These are phyloP conservation scores for Lepisosteus osseus DNA, from an alignment of 2,113 vertebrate species.

Conservation along the genomic window DNA sequence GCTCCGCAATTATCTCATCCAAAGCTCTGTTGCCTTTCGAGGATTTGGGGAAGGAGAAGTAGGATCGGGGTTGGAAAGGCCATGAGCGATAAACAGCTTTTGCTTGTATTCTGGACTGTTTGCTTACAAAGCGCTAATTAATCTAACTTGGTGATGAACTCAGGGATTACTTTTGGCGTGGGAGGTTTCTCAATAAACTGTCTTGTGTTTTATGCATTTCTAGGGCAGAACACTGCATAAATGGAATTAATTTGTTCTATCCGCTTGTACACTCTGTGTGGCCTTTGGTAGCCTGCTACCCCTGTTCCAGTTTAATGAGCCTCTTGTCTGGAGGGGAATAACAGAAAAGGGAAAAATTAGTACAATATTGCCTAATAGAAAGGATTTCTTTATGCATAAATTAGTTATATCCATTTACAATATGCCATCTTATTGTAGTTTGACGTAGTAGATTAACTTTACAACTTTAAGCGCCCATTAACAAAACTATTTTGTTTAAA, in stretches of 20 bases:
- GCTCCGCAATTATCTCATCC: conserved; percentile 52
- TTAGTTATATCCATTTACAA: too few relatives aligned
- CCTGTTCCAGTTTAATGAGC: conserved; percentile 44
- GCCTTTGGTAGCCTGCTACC: conserved; percentile 24
- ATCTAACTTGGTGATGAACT: conserved; percentile 49
- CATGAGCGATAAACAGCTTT: conserved; percentile 55
- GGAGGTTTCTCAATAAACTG: conserved; percentile 31
- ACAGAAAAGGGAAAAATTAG: conserved; percentile 22
- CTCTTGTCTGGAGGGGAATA: conserved; percentile 36
- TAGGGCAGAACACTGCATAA: conserved; percentile 30
- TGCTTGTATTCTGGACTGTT: conserved; percentile 45
- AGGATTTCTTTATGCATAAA: conserved; percentile 3
- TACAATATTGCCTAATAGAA: conserved; percentile 22
- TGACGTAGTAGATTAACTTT: too few relatives aligned
- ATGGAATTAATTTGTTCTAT: conserved; percentile 45
- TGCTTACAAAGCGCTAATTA: conserved; percentile 57
- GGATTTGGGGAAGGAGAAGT: conserved; percentile 28
- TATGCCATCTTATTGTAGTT: too few relatives aligned
- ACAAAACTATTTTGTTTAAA: too few relatives aligned
- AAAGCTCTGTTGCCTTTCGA: conserved; percentile 41
- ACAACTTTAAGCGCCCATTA: too few relatives aligned
- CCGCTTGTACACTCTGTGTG: conserved; percentile 23
- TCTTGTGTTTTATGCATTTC: conserved; percentile 17
- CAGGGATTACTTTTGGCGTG: conserved; percentile 50
- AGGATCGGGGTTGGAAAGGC: conserved; percentile 37